Percentiles rank a stretch among this genome's conserved stretches.
These are phyloP conservation scores for Macrostomum cliftonense DNA, from an alignment of 2,888 invertebrate species.

Conservation along the genomic window DNA sequence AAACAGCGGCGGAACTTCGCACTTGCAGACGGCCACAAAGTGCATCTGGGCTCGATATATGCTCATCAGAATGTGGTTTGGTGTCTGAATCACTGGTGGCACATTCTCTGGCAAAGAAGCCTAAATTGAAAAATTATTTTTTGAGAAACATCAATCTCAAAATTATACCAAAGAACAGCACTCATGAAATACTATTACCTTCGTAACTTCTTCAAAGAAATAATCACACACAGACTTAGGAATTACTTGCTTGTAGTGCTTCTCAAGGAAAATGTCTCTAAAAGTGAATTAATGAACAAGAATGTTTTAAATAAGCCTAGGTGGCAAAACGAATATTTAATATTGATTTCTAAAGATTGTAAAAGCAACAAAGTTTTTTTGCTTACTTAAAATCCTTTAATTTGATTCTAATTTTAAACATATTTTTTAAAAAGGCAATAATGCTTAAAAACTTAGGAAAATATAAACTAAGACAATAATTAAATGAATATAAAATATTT, in stretches of 20 bases:
- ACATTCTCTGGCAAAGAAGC: conserved; percentile 58
- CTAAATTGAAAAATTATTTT: conserved; percentile 17
- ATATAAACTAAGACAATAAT: too few relatives aligned
- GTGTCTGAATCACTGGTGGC: conserved; percentile 87
- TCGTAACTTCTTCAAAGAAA: conserved; percentile 87
- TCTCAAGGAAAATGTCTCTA: conserved; percentile 94
- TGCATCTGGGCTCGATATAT: conserved; percentile 78
- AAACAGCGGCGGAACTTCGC: conserved; percentile 89
- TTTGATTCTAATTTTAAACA: too few relatives aligned
- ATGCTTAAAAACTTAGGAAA: too few relatives aligned
- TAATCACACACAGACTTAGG: conserved; percentile 94
- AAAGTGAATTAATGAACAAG: conserved; percentile 24
- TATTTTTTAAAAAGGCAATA: too few relatives aligned
- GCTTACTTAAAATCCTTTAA: too few relatives aligned
- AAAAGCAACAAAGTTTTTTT: too few relatives aligned
- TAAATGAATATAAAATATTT: too few relatives aligned
- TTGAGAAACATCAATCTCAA: background rate
- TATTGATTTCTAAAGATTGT: too few relatives aligned
- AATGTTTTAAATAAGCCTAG: conserved; percentile 1
- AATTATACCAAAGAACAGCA: too few relatives aligned
- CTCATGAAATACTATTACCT: conserved; percentile 41
- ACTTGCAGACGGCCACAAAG: conserved; percentile 82
- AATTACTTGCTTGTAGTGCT: conserved; percentile 95
- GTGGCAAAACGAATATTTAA: too few relatives aligned
- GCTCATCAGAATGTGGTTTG: conserved; percentile 90